Base-by-base conservation (phyloP, 1,140 invertebrate genomes). In the Chironomus striatipennis region DNA sequence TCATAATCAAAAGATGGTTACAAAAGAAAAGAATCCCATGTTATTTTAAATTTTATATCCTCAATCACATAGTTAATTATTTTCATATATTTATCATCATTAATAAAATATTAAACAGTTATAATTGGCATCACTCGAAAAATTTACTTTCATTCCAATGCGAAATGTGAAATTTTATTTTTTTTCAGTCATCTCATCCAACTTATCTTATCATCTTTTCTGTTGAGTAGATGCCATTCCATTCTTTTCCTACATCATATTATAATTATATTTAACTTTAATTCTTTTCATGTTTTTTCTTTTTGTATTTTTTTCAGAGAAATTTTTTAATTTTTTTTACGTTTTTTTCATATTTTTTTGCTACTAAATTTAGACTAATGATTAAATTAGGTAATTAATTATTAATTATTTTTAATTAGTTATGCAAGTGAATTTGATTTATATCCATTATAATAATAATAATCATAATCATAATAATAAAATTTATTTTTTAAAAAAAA, bases 311-410 rank as follows among this genome's bases (percentile, higher is more conserved):
- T 73, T 72, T 42, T 73, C 20, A 42, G 15, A 18, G 34, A 42
- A 15, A n/a, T 43, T 43, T 73, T 76, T 72, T 57, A 21, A 12
- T n/a, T 47, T 74, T 74, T 57, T 75, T 73, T 75, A 21, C 75
- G 18, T 76, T 76, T 57, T 47, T 17, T 76, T 75, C 21, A 10
- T 42, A 67, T 43, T 74, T 12, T 47, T 57, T 64, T 75, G 42
- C 18, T 34, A 72, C 21, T 72, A 70, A 70, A 70, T 70, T 70
- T 70, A 70, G 65, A 70, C 65, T 70, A 70, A 70, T 57, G 47
- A 57, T 57, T 57, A 57, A 57, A 57, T 57, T 57, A 57, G 47
- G n/a, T 57, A 57, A 57, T 57, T 57, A 34, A 15, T 57, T 57
- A 57, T 57, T 34, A 34, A 57, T 57, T 57, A 57, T n/a, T 57